Evolutionary conservation across 1,140 invertebrate genomes (phyloP).

Genomic region (Eriosoma lanigerum): DNA sequence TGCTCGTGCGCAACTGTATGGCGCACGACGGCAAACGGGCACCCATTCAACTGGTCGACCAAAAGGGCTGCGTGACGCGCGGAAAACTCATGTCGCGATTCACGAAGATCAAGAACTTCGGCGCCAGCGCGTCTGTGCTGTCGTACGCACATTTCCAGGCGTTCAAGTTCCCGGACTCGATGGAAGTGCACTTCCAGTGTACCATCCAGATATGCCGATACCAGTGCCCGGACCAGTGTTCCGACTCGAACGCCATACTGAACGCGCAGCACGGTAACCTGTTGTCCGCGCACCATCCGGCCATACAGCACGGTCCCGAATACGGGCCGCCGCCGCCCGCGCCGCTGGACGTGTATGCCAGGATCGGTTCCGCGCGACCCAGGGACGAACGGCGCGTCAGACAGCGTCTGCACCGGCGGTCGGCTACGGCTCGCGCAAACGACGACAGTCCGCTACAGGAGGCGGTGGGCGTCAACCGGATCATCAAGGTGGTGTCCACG

Average conservation of each 20-base stretch:
- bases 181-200: conserved; percentile 96
- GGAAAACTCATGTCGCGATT: conserved; percentile 92
- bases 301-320: conserved; percentile 37
- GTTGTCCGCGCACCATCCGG: conserved; percentile 52
- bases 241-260: conserved; percentile 61
- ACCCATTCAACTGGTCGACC: conserved; percentile 92
- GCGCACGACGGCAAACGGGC: conserved; percentile 91
- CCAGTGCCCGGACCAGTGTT: conserved; percentile 88
- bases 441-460: conserved; percentile 69
- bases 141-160: conserved; percentile 93
- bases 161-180: conserved; percentile 94
- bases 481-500: conserved; percentile 88
- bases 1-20: conserved; percentile 91
- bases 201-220: conserved; percentile 93
- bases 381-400: conserved; percentile 72
- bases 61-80: conserved; percentile 86
- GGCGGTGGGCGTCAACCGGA: conserved; percentile 85
- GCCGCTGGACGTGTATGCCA: conserved; percentile 72
- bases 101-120: conserved; percentile 94
- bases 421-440: conserved; percentile 61
- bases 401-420: conserved; percentile 63
- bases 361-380: conserved; percentile 68
- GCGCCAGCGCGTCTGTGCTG: conserved; percentile 84
- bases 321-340: conserved; percentile 61
- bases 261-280: conserved; percentile 56